Percentiles rank a stretch among this genome's conserved stretches.
Conservation (phyloP, 1,140 invertebrate genomes). For the Lucilia sericata region DNA sequence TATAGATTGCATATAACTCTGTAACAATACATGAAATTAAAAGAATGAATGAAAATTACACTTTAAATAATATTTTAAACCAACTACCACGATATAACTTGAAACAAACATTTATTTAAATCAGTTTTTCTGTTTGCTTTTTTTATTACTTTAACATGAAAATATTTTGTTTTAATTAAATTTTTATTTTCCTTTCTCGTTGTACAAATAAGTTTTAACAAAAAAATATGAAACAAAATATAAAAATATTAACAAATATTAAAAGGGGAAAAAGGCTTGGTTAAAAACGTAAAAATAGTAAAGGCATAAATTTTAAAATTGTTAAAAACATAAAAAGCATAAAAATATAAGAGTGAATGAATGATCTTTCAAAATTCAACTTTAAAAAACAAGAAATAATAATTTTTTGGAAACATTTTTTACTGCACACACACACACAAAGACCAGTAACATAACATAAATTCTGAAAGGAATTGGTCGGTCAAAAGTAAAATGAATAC, state of each 20-base stretch:
- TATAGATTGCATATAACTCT: too few species aligned
- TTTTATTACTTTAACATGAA: background rate
- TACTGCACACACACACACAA: background rate
- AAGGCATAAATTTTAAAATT: background rate
- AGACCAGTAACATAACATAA: background rate
- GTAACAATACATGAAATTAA: too few species aligned
- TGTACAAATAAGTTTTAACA: background rate
- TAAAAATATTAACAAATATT: background rate
- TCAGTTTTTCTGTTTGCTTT: too few species aligned
- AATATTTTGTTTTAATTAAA: background rate
- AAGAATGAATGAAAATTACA: too few species aligned
- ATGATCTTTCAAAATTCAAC: background rate
- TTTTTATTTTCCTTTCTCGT: background rate
- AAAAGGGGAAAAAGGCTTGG: background rate
- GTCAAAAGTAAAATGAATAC: too few species aligned
- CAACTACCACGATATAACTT: too few species aligned
- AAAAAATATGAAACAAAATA: too few species aligned
- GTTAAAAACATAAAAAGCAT: background rate
- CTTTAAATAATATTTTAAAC: too few species aligned
- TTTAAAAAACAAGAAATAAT: background rate
- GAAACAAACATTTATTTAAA: too few species aligned
- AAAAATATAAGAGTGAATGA: background rate
- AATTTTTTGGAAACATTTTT: too few species aligned
- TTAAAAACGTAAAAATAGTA: background rate
- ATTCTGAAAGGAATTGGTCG: background rate